A percentile compares a stretch with the other conserved stretches of the same genome.
Conservation (phyloP, 2,888 invertebrate genomes). For the Arrhopalites spinosus region DNA sequence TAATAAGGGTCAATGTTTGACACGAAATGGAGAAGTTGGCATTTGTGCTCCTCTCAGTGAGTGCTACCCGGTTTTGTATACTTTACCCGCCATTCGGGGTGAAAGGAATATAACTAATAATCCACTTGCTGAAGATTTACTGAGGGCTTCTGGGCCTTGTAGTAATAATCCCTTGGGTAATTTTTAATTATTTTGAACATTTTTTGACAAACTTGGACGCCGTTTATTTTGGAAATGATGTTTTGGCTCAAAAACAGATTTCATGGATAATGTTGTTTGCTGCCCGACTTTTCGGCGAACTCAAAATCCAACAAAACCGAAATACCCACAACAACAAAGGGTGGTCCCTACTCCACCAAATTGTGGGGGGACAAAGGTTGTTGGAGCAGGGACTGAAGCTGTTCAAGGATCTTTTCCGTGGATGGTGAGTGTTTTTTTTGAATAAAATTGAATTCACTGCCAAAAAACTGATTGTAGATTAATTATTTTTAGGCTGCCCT, state of each 20-base stretch:
- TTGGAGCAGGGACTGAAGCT: neutral
- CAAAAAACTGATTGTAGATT: neutral
- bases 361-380: slow-evolving; percentile 8
- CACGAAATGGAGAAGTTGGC: slow-evolving; percentile 42
- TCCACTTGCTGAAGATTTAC: slow-evolving; percentile 43
- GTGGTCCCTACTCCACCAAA: slow-evolving; percentile 13
- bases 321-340: neutral
- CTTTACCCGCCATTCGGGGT: slow-evolving; percentile 25
- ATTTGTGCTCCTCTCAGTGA: slow-evolving; percentile 46
- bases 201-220: too few relatives aligned
- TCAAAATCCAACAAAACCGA: slow-evolving; percentile 8
- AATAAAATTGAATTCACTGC: neutral
- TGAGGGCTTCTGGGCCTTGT: slow-evolving; percentile 43
- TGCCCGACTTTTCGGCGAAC: slow-evolving; percentile 4
- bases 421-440: slow-evolving; percentile 61
- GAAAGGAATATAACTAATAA: slow-evolving; percentile 32
- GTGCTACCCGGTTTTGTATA: slow-evolving; percentile 53
- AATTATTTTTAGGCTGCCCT: slow-evolving; percentile 67
- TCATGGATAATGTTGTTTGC: slow-evolving; percentile 24
- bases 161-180: slow-evolving; percentile 23
- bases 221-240: too few relatives aligned
- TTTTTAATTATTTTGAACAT: neutral
- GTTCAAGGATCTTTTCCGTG: slow-evolving; percentile 78
- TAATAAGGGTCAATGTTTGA: slow-evolving; percentile 11
- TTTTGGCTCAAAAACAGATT: too few relatives aligned